Evolutionary conservation across 2,888 invertebrate species (phyloP).

Genomic region (Cheilosia variabilis): DNA sequence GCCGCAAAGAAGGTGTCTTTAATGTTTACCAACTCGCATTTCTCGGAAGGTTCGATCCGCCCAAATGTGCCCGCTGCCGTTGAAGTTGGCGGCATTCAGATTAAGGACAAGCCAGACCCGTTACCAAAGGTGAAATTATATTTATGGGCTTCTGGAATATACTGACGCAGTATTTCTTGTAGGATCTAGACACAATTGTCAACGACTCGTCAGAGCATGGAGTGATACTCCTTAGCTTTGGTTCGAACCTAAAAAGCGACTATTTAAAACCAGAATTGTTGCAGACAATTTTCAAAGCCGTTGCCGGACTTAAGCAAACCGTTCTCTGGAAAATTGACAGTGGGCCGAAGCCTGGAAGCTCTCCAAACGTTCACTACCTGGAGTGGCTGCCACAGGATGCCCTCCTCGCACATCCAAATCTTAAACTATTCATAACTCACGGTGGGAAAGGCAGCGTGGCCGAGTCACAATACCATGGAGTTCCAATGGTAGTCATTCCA

Average conservation of each 20-base stretch:
- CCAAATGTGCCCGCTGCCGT: conserved; percentile 81
- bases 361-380: conserved; percentile 80
- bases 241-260: conserved; percentile 78
- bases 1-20: conserved; percentile 80
- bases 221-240: conserved; percentile 80
- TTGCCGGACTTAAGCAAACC: conserved; percentile 85
- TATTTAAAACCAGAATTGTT: conserved; percentile 84
- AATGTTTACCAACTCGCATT: conserved; percentile 80
- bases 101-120: conserved; percentile 80
- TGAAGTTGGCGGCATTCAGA: conserved; percentile 82
- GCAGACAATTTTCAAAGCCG: conserved; percentile 85
- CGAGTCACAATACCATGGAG: conserved; percentile 90
- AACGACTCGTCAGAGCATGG: conserved; percentile 80
- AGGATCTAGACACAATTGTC: conserved; percentile 78
- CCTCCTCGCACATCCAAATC: conserved; percentile 89
- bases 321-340: conserved; percentile 87
- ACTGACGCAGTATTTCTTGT: neutral
- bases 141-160: neutral
- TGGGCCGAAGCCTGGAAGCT: conserved; percentile 78
- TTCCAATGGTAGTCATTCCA: conserved; percentile 89
- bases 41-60: conserved; percentile 80
- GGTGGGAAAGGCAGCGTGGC: conserved; percentile 88
- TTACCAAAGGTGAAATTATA: conserved; percentile 78
- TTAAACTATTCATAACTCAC: conserved; percentile 82
- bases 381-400: conserved; percentile 87